phyloP scores from a whole-genome alignment of 2,888 invertebrate species.

The Globia sparganii region DNA sequence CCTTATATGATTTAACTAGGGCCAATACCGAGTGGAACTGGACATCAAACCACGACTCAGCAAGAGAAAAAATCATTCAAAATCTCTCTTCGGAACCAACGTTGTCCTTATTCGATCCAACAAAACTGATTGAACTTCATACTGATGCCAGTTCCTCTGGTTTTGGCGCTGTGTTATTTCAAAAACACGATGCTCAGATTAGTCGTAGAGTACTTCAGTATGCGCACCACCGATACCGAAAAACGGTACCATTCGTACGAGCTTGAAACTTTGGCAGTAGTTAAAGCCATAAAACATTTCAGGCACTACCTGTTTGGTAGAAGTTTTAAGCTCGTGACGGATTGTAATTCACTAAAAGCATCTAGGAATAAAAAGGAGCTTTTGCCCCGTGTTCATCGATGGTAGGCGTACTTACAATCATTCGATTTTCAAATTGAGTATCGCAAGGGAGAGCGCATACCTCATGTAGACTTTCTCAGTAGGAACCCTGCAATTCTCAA shows the following conservation, averaged over 20 bases:
- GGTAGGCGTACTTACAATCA: neutral
- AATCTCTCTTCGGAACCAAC: neutral
- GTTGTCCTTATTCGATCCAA: neutral
- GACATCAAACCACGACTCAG: neutral
- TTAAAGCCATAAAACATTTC: neutral
- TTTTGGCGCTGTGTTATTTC: neutral
- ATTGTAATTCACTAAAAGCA: neutral
- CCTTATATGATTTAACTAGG: neutral
- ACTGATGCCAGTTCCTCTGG: constrained; percentile 2
- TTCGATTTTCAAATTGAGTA: neutral
- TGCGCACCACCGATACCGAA: neutral
- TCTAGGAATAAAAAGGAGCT: neutral
- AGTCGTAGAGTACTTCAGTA: neutral
- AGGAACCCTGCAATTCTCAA: neutral
- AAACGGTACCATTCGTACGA: neutral
- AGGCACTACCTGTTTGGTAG: neutral
- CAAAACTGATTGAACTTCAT: neutral
- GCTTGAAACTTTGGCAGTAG: neutral
- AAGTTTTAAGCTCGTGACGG: neutral
- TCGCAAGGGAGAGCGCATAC: neutral
- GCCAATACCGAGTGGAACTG: neutral
- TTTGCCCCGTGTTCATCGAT: neutral
- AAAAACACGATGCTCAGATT: no score
- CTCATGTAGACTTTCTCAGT: constrained; percentile 1
- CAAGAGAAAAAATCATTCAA: neutral